phyloP scores from a whole-genome alignment of 2,888 invertebrate genomes.

The Brassicogethes aeneus region DNA sequence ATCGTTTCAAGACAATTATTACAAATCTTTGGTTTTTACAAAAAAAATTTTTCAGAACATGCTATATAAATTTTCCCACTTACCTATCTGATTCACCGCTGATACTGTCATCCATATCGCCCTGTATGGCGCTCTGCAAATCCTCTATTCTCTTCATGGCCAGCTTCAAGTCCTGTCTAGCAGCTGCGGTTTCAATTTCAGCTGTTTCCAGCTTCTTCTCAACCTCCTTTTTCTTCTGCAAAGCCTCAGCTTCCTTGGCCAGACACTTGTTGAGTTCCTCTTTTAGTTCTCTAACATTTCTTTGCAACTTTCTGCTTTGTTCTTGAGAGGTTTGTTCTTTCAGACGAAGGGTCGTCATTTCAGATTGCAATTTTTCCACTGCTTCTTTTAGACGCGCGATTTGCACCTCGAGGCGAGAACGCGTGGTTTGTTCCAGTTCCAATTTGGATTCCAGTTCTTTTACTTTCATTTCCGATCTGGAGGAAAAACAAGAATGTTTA shows the following conservation, averaged over 20 bases:
- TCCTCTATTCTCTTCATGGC: conserved; percentile 86
- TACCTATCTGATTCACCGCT: conserved; percentile 61
- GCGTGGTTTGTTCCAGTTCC: conserved; percentile 83
- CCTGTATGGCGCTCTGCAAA: conserved; percentile 86
- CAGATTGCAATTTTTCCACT: conserved; percentile 61
- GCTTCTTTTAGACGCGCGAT: conserved; percentile 60
- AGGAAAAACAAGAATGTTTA: conserved; percentile 31
- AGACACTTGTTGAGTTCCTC: conserved; percentile 67
- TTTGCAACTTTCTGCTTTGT: conserved; percentile 62
- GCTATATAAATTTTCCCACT: too few relatives aligned
- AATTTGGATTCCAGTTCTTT: conserved; percentile 85
- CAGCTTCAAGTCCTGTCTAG: conserved; percentile 73
- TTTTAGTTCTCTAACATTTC: conserved; percentile 60
- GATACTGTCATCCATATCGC: conserved; percentile 62
- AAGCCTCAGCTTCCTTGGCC: conserved; percentile 66
- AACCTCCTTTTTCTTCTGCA: conserved; percentile 63
- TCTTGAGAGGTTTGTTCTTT: conserved; percentile 74
- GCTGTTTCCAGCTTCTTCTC: conserved; percentile 65
- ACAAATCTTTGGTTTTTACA: too few relatives aligned
- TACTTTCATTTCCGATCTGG: conserved; percentile 76
- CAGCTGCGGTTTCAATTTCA: conserved; percentile 60
- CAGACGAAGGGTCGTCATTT: conserved; percentile 58
- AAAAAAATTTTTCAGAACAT: too few relatives aligned
- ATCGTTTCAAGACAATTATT: too few relatives aligned
- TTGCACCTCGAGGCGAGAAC: conserved; percentile 75